These are phyloP conservation scores for Phrynocephalus vlangalii DNA, from an alignment of 2,797 vertebrate genomes.

Conservation along the genomic window DNA sequence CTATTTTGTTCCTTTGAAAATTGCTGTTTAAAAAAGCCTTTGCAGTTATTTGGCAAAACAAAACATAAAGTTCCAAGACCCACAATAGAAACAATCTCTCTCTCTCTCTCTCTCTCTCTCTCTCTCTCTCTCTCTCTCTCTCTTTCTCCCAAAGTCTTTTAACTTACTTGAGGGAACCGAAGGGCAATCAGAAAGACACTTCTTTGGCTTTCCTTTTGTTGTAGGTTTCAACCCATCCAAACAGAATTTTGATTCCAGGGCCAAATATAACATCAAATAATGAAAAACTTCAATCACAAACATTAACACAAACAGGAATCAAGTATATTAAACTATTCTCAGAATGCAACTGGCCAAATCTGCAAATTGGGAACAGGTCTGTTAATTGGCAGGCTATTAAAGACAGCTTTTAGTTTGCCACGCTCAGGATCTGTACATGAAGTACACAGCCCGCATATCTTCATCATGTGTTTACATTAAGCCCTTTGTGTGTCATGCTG, in stretches of 20 bases:
- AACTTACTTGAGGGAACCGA: constrained; percentile 62
- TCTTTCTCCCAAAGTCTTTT: not conserved
- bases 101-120: no score
- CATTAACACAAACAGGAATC: constrained; percentile 74
- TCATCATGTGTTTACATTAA: constrained; percentile 68
- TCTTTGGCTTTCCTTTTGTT: constrained; percentile 71
- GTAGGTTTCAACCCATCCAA: constrained; percentile 64
- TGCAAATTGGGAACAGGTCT: constrained; percentile 78
- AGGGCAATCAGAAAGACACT: constrained; percentile 69
- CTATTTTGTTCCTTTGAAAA: constrained; percentile 6
- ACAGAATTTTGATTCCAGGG: constrained; percentile 65
- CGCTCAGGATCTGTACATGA: constrained; percentile 63
- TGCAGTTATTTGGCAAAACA: constrained; percentile 58
- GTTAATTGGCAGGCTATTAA: constrained; percentile 74
- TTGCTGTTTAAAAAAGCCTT: constrained; percentile 38
- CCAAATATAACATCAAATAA: constrained; percentile 82
- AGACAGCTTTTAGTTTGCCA: constrained; percentile 70
- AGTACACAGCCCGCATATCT: constrained; percentile 59
- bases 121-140: no score
- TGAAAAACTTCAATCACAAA: constrained; percentile 77
- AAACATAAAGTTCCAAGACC: constrained; percentile 50
- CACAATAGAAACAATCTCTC: constrained; percentile 42
- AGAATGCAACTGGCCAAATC: constrained; percentile 72
- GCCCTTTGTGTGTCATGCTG: constrained; percentile 58
- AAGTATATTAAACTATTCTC: constrained; percentile 74